Conservation (phyloP, 1,140 invertebrate genomes). For the Tyrophagus putrescentiae region DNA sequence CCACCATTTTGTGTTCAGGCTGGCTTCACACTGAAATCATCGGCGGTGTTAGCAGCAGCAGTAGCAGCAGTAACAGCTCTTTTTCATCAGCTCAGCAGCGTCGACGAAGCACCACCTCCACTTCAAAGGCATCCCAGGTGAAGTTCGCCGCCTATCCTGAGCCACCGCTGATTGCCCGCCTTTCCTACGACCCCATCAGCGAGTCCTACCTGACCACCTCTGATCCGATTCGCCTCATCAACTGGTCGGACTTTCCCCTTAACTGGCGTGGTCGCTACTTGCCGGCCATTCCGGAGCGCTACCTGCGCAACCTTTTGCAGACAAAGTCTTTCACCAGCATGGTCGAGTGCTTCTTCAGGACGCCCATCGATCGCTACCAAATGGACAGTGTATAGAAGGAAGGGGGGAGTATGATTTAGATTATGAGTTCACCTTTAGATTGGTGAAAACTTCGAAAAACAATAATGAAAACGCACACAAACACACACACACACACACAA, state of each 20-base stretch:
- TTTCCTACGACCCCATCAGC: not conserved
- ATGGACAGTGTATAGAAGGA: not conserved
- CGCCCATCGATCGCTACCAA: not conserved
- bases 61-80: too few relatives aligned
- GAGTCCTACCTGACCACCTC: not conserved
- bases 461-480: too few relatives aligned
- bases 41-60: too few relatives aligned
- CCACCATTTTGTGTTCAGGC: not conserved
- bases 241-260: not conserved
- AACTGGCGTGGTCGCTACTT: not conserved
- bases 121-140: too few relatives aligned
- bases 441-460: too few relatives aligned
- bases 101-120: too few relatives aligned
- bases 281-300: constrained; percentile 7
- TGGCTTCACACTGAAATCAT: not conserved
- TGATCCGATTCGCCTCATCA: constrained; percentile 1
- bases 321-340: not conserved
- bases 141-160: not conserved
- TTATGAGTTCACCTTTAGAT: too few relatives aligned
- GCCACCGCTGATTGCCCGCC: not conserved
- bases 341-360: not conserved
- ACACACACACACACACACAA: too few relatives aligned
- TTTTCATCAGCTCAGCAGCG: too few relatives aligned
- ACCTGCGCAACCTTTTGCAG: not conserved
- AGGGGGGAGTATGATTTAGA: not conserved